A percentile compares a stretch with the other conserved stretches of the same genome.
Evolutionary conservation across 2,113 vertebrate genomes (phyloP).

Genomic region (Callipepla squamata): DNA sequence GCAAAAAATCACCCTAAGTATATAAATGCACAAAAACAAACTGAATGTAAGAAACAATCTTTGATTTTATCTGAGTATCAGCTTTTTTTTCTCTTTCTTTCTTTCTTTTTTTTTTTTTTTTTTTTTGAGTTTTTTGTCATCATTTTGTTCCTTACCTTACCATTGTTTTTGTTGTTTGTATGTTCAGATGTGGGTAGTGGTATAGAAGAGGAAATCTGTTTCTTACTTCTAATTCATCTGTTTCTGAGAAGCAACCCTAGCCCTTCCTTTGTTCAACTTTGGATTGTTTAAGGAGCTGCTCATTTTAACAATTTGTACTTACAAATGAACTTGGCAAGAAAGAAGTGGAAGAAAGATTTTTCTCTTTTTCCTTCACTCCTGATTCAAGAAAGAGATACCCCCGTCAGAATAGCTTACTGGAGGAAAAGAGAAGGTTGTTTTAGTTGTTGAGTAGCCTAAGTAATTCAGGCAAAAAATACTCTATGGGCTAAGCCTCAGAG

Average conservation of each 20-base stretch:
- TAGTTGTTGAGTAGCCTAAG: background rate
- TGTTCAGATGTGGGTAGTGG: slow-evolving; percentile 79
- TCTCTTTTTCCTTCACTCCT: background rate
- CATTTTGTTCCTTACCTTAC: slow-evolving; percentile 70
- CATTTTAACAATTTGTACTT: background rate
- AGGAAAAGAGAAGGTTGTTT: background rate
- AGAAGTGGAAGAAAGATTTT: background rate
- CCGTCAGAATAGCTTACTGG: background rate
- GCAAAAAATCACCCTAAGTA: background rate
- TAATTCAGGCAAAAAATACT: slow-evolving; percentile 2
- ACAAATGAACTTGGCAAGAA: background rate
- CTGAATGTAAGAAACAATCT: slow-evolving; percentile 70
- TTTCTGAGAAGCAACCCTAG: slow-evolving; percentile 63
- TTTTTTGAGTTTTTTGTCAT: slow-evolving; percentile 43
- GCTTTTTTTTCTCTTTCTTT: background rate
- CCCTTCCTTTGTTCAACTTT: slow-evolving; percentile 41
- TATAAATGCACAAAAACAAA: slow-evolving; percentile 66
- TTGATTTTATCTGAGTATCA: slow-evolving; percentile 72
- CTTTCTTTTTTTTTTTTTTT: background rate
- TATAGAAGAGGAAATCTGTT: slow-evolving; percentile 67
- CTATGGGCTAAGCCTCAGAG: background rate
- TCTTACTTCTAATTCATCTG: slow-evolving; percentile 55
- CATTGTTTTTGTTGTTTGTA: slow-evolving; percentile 67
- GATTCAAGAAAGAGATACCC: background rate
- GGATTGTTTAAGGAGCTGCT: slow-evolving; percentile 31